Evolutionary conservation across 1,140 invertebrate genomes (phyloP).

Genomic region (Amyelois transitella): DNA sequence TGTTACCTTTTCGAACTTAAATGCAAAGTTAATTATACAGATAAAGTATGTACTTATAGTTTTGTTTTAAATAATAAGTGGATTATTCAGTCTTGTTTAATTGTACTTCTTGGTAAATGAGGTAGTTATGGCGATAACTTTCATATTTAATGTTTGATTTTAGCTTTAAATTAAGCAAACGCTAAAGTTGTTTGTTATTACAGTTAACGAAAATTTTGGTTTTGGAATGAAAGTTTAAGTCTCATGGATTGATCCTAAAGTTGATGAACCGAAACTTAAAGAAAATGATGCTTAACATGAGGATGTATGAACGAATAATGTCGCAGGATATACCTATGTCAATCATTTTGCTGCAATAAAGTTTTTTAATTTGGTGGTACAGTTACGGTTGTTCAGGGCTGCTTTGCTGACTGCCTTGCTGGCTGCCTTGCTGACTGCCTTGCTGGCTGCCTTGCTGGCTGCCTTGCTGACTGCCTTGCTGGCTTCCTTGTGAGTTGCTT

Average conservation of each 20-base stretch:
- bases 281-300: background rate
- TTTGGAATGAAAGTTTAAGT: background rate
- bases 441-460: slow-evolving; percentile 52
- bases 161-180: background rate
- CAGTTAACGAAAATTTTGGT: background rate
- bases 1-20: slow-evolving; percentile 49
- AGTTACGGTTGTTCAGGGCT: slow-evolving; percentile 41
- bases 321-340: background rate
- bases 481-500: slow-evolving; percentile 51
- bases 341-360: background rate
- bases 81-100: slow-evolving; percentile 65
- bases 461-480: slow-evolving; percentile 43
- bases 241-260: background rate
- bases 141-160: background rate
- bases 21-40: slow-evolving; percentile 31
- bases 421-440: slow-evolving; percentile 46
- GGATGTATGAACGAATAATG: slow-evolving; percentile 7
- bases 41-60: slow-evolving; percentile 31
- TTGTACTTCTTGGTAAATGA: slow-evolving; percentile 33
- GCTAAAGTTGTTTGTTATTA: background rate
- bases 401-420: slow-evolving; percentile 43
- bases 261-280: background rate
- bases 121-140: slow-evolving; percentile 30
- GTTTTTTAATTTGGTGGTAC: background rate
- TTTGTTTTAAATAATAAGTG: slow-evolving; percentile 42